Base-by-base conservation (phyloP, 2,888 invertebrate species). In the Eristalis arbustorum region DNA sequence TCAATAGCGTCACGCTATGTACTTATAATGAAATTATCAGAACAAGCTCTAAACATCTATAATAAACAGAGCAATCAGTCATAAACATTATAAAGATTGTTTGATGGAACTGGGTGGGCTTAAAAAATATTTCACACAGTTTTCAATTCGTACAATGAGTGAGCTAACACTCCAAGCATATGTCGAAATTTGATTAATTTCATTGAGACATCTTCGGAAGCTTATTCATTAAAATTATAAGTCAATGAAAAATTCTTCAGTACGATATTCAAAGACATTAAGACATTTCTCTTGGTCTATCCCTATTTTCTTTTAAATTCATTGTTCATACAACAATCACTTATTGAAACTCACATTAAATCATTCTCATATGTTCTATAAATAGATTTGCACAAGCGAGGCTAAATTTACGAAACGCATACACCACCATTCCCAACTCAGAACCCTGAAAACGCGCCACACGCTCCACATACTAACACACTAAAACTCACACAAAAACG, bases 341-440 rank as follows among this genome's bases (percentile, higher is more conserved):
- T 87, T 87, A 87, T 87, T 78, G 82, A 37, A 78, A 82, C 75
- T 75, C 59, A 78, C 74, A 83, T 87, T 83, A 83, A 87, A 83
- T 87, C 82, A 82, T 82, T 77, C 69, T 78, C 31, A 71, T 78
- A 31, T 22, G 37, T 74, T 82, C 87, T 83, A 71, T 83, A 87
- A 87, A 87, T 83, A 87, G 87, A 82, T 64, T 42, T 75, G 69
- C 73, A 56, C 78, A 82, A 69, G 78, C 73, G 40, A 85, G 74
- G 77, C 85, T 71, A 66, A 71, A 82, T 71, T 78, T 71, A 74
- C 14, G 18, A 57, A 82, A 71, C 74, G 22, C 72, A 77, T 62
- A 68, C 73, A 84, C 69, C 66, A 74, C 49, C 57, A 66, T 61
- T 25, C 59, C 49, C 59, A 59, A 59, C 13, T 25, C 23, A 23